Evolutionary conservation across 1,140 invertebrate genomes (phyloP).

Genomic region (Pissodes strobi): DNA sequence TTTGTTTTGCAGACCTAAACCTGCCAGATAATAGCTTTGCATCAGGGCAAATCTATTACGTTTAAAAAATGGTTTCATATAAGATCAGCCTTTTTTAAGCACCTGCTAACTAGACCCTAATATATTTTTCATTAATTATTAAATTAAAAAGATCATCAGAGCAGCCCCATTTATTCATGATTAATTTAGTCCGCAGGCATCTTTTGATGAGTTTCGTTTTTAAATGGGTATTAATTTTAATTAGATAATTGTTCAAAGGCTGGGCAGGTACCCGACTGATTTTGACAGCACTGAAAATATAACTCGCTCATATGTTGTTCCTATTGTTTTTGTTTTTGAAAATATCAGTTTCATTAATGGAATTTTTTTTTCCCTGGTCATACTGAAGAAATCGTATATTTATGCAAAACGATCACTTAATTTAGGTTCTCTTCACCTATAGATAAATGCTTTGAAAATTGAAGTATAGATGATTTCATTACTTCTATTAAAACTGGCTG

Average conservation of each 20-base stretch:
- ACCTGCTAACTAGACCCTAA: constrained; percentile 54
- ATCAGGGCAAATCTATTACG: background rate
- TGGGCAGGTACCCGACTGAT: constrained; percentile 19
- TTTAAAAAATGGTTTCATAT: constrained; percentile 1
- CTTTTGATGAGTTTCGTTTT: constrained; percentile 54
- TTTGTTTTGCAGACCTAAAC: no score
- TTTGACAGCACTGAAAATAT: constrained; percentile 19
- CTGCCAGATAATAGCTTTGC: background rate
- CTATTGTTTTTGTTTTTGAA: background rate
- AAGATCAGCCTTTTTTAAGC: constrained; percentile 49
- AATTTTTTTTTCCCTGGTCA: background rate
- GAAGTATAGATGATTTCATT: no score
- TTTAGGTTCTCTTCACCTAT: no score
- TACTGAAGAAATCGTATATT: no score
- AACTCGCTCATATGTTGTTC: background rate
- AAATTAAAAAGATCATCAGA: constrained; percentile 56
- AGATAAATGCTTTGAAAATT: no score
- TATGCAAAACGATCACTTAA: no score
- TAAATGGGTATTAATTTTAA: constrained; percentile 57
- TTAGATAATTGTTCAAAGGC: constrained; percentile 56
- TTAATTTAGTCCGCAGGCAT: constrained; percentile 52
- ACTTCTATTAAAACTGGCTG: no score
- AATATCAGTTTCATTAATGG: background rate
- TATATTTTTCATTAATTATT: constrained; percentile 56
- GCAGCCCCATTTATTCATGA: constrained; percentile 53